Evolutionary conservation across 2,888 invertebrate species (phyloP).

Genomic region (Crematogaster levior): DNA sequence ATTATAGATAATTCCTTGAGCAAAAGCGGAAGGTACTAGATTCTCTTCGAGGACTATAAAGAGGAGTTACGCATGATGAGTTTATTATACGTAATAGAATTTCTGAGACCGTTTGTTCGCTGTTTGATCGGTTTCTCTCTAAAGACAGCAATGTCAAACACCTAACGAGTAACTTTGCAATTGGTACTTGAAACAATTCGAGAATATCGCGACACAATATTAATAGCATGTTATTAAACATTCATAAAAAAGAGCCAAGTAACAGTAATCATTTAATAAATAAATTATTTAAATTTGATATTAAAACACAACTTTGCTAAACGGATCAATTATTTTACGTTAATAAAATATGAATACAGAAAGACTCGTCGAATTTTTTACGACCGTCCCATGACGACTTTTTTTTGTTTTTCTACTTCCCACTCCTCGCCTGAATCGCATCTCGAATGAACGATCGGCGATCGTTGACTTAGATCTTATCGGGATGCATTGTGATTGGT

Average conservation of each 20-base stretch:
- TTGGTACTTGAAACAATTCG: not conserved
- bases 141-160: not conserved
- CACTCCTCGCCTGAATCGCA: not conserved
- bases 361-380: conserved; percentile 31
- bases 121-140: conserved; percentile 29
- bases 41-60: conserved; percentile 48
- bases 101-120: conserved; percentile 63
- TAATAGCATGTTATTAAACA: not conserved
- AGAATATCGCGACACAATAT: not conserved
- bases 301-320: conserved; percentile 22
- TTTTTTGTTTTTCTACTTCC: not conserved
- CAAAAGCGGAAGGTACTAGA: conserved; percentile 72
- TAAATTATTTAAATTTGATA: not conserved
- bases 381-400: not conserved
- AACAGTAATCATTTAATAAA: conserved; percentile 13
- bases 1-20: conserved; percentile 70
- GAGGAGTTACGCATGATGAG: conserved; percentile 57
- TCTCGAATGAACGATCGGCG: conserved; percentile 54
- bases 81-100: conserved; percentile 68
- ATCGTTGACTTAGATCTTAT: conserved; percentile 21
- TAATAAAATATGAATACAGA: not conserved
- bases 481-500: conserved; percentile 53
- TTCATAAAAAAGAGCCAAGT: not conserved
- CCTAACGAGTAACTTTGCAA: not conserved
- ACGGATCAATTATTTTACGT: not conserved